phyloP scores from a whole-genome alignment of 2,888 invertebrate species.

The Andrena flavipes region DNA sequence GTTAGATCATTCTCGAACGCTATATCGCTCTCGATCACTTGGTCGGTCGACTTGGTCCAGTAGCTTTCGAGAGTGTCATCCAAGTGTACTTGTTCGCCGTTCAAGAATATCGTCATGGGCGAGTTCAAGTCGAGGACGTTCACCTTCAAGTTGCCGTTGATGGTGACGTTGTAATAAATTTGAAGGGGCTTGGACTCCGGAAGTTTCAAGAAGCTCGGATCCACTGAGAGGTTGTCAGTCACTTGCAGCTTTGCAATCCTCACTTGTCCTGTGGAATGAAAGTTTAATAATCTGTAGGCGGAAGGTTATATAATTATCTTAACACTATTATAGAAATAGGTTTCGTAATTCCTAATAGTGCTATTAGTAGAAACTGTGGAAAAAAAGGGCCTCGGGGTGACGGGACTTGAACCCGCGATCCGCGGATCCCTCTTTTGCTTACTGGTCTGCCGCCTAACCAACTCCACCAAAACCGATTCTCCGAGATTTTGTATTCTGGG shows the following conservation, averaged over 20 bases:
- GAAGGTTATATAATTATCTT: background rate
- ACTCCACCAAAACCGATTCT: too few species aligned
- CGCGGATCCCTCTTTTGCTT: too few species aligned
- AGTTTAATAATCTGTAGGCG: background rate
- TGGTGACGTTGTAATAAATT: slow-evolving; percentile 73
- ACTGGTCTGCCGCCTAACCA: too few species aligned
- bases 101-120: slow-evolving; percentile 43
- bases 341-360: too few species aligned
- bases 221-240: slow-evolving; percentile 69
- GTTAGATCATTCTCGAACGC: slow-evolving; percentile 68
- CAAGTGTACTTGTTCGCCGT: slow-evolving; percentile 51
- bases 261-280: slow-evolving; percentile 69
- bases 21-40: slow-evolving; percentile 66
- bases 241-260: slow-evolving; percentile 69
- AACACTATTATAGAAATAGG: background rate
- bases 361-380: too few species aligned
- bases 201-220: slow-evolving; percentile 46
- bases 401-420: too few species aligned
- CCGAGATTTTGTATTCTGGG: too few species aligned
- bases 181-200: slow-evolving; percentile 63
- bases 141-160: slow-evolving; percentile 72
- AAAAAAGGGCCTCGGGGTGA: too few species aligned
- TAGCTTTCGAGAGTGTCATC: slow-evolving; percentile 54
- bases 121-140: slow-evolving; percentile 60
- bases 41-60: slow-evolving; percentile 79